Percentiles rank a stretch among this genome's conserved stretches.
Conservation (phyloP, 2,888 invertebrate genomes). For the Callosobruchus maculatus region DNA sequence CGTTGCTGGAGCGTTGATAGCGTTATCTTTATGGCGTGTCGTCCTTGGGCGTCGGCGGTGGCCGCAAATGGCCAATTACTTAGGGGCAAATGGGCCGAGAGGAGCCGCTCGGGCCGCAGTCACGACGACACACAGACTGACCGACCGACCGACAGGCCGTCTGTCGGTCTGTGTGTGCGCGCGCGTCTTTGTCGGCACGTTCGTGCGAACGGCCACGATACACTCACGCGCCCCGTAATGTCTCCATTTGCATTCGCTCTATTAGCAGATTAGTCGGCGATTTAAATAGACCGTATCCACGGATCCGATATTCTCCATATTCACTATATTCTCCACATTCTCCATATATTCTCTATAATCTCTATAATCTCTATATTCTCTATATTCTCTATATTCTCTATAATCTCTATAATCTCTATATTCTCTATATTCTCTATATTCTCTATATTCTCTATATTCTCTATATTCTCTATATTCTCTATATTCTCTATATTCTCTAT, state of each 20-base stretch:
- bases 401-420: no score
- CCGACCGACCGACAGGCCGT: neutral
- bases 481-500: no score
- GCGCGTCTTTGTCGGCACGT: slow-evolving; percentile 1
- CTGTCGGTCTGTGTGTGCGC: neutral
- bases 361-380: no score
- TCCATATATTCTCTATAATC: no score
- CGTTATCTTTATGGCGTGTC: slow-evolving; percentile 33
- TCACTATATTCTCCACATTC: no score
- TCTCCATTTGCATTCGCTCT: neutral
- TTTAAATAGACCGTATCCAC: no score
- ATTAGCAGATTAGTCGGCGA: neutral
- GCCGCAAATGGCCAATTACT: slow-evolving; percentile 41
- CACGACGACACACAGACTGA: slow-evolving; percentile 9
- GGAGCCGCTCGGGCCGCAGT: slow-evolving; percentile 12
- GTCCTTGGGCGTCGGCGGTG: no score
- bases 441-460: no score
- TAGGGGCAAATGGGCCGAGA: slow-evolving; percentile 33
- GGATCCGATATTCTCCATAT: no score
- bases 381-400: no score
- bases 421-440: no score
- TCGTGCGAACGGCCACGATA: neutral
- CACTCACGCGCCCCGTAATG: neutral
- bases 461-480: no score
- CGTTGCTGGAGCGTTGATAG: slow-evolving; percentile 17